phyloP scores from a whole-genome alignment of 2,888 invertebrate genomes.

The Hirtodrosophila histrioides region DNA sequence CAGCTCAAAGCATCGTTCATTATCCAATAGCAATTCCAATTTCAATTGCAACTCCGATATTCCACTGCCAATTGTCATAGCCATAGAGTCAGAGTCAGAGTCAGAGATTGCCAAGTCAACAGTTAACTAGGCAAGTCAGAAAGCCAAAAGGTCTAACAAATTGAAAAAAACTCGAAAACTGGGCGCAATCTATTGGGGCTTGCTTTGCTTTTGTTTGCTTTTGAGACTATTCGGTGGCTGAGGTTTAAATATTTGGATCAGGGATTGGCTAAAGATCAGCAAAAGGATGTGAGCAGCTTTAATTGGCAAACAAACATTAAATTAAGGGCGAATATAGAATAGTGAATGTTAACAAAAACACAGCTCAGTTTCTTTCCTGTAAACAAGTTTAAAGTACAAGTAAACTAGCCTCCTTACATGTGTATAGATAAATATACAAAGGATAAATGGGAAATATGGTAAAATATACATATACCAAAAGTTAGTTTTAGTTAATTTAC shows the following conservation, averaged over 20 bases:
- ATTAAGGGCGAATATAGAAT: constrained; percentile 1
- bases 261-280: constrained; percentile 23
- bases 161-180: constrained; percentile 58
- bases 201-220: constrained; percentile 40
- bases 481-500: too few relatives aligned
- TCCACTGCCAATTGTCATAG: constrained; percentile 54
- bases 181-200: constrained; percentile 48
- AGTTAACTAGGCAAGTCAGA: constrained; percentile 74
- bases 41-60: constrained; percentile 26
- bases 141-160: constrained; percentile 73
- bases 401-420: too few relatives aligned
- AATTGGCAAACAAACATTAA: constrained; percentile 12
- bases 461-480: too few relatives aligned
- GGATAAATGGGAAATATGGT: too few relatives aligned
- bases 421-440: too few relatives aligned
- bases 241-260: constrained; percentile 21
- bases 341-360: not conserved
- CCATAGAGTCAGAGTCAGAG: constrained; percentile 14
- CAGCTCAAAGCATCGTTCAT: constrained; percentile 78
- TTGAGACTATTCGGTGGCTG: constrained; percentile 8
- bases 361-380: too few relatives aligned
- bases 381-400: too few relatives aligned
- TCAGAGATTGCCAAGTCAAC: constrained; percentile 52
- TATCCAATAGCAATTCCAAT: constrained; percentile 53
- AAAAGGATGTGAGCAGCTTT: constrained; percentile 24